Conservation (phyloP, 2,888 invertebrate species). For the Andrena camellia region DNA sequence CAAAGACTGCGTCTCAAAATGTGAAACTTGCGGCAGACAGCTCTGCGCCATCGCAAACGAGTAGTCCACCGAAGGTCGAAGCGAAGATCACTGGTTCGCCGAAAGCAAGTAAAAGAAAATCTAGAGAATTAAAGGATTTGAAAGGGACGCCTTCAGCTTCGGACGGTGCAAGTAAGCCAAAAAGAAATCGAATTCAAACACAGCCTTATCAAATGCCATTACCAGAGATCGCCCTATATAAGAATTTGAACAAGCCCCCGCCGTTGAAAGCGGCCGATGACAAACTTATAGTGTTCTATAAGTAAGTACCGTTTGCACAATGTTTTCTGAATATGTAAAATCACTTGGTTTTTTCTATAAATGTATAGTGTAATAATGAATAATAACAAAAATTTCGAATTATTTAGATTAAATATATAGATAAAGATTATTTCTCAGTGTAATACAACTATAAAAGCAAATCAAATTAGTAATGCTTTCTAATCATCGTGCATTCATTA, state of each 20-base stretch:
- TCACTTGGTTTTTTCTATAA: conserved; percentile 26
- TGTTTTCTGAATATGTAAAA: conserved; percentile 12
- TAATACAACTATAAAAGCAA: conserved; percentile 11
- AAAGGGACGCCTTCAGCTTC: conserved; percentile 67
- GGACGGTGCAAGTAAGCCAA: conserved; percentile 85
- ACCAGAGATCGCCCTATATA: conserved; percentile 92
- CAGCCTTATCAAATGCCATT: conserved; percentile 94
- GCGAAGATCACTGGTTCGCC: conserved; percentile 72
- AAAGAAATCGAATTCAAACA: conserved; percentile 88
- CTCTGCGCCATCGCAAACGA: conserved; percentile 45
- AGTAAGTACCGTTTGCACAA: conserved; percentile 86
- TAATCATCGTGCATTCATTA: conserved; percentile 27
- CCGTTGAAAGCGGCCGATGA: conserved; percentile 89
- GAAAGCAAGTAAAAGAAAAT: conserved; percentile 80
- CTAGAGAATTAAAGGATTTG: conserved; percentile 81
- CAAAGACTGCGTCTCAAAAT: conserved; percentile 61
- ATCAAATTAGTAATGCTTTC: conserved; percentile 17
- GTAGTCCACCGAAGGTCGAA: conserved; percentile 67
- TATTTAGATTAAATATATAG: conserved; percentile 24
- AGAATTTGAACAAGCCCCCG: conserved; percentile 89
- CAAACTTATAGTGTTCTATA: conserved; percentile 94
- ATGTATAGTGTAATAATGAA: conserved; percentile 23
- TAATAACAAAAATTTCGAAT: conserved; percentile 38
- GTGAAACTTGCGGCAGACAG: conserved; percentile 66
- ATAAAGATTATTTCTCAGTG: conserved; percentile 15